phyloP scores from a whole-genome alignment of 2,888 invertebrate species.

The Trisateles emortualis region DNA sequence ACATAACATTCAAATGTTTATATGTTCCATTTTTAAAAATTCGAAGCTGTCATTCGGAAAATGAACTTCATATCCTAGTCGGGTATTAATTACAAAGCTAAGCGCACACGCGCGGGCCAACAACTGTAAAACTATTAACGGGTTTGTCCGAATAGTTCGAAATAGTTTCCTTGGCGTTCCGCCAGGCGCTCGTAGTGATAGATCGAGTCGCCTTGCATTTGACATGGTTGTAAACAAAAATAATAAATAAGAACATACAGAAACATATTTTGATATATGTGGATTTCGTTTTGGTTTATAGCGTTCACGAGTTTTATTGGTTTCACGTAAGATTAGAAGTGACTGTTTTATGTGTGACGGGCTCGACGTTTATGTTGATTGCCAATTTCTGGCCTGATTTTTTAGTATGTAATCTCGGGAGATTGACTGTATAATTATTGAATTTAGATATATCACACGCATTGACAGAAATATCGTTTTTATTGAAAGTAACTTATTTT shows the following conservation, averaged over 20 bases:
- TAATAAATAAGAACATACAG: slow-evolving; percentile 71
- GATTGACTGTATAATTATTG: slow-evolving; percentile 38
- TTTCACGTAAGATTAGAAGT: slow-evolving; percentile 69
- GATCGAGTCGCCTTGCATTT: slow-evolving; percentile 74
- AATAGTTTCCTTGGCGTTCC: slow-evolving; percentile 78
- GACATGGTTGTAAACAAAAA: slow-evolving; percentile 81
- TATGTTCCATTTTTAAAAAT: slow-evolving; percentile 10
- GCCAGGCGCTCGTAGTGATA: slow-evolving; percentile 73
- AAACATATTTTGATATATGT: slow-evolving; percentile 70
- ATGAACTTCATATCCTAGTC: slow-evolving; percentile 57
- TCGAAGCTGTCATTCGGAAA: slow-evolving; percentile 57
- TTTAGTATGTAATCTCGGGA: slow-evolving; percentile 26
- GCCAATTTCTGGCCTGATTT: slow-evolving; percentile 51
- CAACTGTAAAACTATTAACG: slow-evolving; percentile 81
- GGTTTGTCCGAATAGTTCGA: slow-evolving; percentile 72
- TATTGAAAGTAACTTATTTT: too few species aligned
- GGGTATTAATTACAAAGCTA: slow-evolving; percentile 74
- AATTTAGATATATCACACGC: slow-evolving; percentile 10
- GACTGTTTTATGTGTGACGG: slow-evolving; percentile 55
- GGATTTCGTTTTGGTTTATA: slow-evolving; percentile 69
- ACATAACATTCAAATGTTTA: not conserved
- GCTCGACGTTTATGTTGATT: slow-evolving; percentile 58
- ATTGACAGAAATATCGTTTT: too few species aligned
- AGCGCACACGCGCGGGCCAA: slow-evolving; percentile 63
- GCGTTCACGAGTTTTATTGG: slow-evolving; percentile 71